Evolutionary conservation across 1,140 invertebrate genomes (phyloP), one percentile per base, ranked within the genome.

Genomic region (Globodera rostochiensis): DNA sequence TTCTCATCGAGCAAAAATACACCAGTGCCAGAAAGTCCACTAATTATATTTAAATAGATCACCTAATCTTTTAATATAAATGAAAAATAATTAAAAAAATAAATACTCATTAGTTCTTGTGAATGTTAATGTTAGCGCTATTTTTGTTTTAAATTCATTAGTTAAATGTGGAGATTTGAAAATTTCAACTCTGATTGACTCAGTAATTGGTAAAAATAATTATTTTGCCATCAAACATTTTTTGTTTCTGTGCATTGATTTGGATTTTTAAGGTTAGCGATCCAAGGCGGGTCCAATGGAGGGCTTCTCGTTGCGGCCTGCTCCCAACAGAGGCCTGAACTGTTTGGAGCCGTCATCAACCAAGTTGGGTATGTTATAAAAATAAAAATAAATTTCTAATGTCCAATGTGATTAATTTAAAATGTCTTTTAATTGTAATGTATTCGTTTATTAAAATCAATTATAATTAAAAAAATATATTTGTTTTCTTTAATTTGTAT

Each of bases 241-340:
- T 21, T 45, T 25, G n/a, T 19, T 45, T 57, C 7, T 74, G 53
- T 2, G 73, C 13, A 21, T 46, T 73, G 45, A 46, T 13, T 15
- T 13, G 1, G 13, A 3, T 57, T 19, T 50, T 45, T 36, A 25
- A 79, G 66, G 75, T 60, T 99, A 50, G 93, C 93, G 3, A 96
- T 97, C 85, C 94, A 97, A 90, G 97, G 97, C 70, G 95, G 94
- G 47, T 98, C 96, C 71, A 98, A 99, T 92, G 97, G 97, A 6
- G 97, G 97, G 3, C 92, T 99, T 47, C 91, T 98, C 13, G 94
- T 98, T 6, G 95, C 94, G n/a, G 95, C 96, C 7, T 91, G 90
- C 83, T 93, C 94, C 67, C 98, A 98, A 92, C 97, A 98, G 91
- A 92, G 95, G 76, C 97, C 97, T 5, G 95, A 98, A 89, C 91